phyloP scores from a whole-genome alignment of 2,113 vertebrate species.

The Melanotaenia duboulayi region DNA sequence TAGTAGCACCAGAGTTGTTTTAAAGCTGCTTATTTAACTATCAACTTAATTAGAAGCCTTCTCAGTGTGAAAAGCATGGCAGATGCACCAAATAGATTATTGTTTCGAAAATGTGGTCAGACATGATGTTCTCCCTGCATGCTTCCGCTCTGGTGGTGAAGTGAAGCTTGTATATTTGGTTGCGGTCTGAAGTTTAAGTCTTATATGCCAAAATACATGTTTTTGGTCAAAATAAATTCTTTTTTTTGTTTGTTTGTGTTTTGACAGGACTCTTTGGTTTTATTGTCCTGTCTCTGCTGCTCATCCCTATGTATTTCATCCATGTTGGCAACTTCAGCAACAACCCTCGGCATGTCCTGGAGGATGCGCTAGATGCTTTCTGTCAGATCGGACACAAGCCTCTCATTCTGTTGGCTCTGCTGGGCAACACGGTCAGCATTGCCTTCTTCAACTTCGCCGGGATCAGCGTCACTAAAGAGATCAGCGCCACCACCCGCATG shows the following conservation, averaged over 20 bases:
- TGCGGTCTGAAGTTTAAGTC: no score
- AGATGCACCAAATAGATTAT: not conserved
- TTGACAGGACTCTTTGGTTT: slow-evolving; percentile 91
- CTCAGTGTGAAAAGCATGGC: not conserved
- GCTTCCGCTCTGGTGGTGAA: no score
- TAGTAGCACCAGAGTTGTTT: not conserved
- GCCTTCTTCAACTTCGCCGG: slow-evolving; percentile 98
- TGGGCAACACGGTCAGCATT: slow-evolving; percentile 93
- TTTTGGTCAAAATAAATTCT: not conserved
- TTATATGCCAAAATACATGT: no score
- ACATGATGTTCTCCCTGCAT: no score
- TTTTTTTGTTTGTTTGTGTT: not conserved
- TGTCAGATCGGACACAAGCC: slow-evolving; percentile 90
- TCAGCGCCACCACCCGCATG: slow-evolving; percentile 97
- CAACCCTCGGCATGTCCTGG: slow-evolving; percentile 84
- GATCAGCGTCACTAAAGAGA: slow-evolving; percentile 95
- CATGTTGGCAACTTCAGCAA: slow-evolving; percentile 81
- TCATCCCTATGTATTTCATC: slow-evolving; percentile 94
- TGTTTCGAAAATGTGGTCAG: not conserved
- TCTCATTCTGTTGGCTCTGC: slow-evolving; percentile 87
- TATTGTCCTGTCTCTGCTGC: slow-evolving; percentile 86
- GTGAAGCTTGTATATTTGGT: no score
- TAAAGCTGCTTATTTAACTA: not conserved
- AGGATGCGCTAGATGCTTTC: slow-evolving; percentile 91
- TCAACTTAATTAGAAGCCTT: not conserved